phyloP scores from a whole-genome alignment of 2,888 invertebrate species.

The Lycophotia porphyrea region DNA sequence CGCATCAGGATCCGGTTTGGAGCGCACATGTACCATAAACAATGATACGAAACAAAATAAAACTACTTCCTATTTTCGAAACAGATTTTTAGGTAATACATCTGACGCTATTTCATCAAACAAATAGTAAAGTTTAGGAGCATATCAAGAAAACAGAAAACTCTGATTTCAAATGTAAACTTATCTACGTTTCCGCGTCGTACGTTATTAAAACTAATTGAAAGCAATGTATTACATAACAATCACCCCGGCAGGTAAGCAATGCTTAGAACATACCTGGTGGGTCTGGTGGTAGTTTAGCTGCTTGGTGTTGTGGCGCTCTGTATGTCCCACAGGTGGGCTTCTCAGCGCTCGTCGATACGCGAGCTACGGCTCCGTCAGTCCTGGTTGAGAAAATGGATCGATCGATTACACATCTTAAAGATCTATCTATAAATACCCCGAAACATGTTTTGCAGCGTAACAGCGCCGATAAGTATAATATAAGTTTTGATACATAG shows the following conservation, averaged over 20 bases:
- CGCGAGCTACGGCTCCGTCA: conserved; percentile 82
- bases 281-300: conserved; percentile 86
- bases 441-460: neutral
- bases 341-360: conserved; percentile 84
- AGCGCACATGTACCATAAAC: conserved; percentile 29
- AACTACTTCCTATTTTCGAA: conserved; percentile 25
- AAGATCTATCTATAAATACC: neutral
- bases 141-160: neutral
- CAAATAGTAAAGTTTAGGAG: neutral
- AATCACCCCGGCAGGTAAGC: no score
- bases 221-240: neutral
- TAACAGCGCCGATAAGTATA: neutral
- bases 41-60: conserved; percentile 27
- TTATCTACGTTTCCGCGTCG: no score
- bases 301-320: conserved; percentile 84
- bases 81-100: conserved; percentile 17
- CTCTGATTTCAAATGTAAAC: neutral
- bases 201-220: no score
- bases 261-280: conserved; percentile 75
- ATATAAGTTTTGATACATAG: neutral
- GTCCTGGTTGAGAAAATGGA: conserved; percentile 69
- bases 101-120: neutral
- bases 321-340: conserved; percentile 85
- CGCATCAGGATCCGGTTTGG: conserved; percentile 12
- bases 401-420: neutral